Evolutionary conservation across 2,113 vertebrate genomes (phyloP).

Genomic region (Varanus komodoensis): DNA sequence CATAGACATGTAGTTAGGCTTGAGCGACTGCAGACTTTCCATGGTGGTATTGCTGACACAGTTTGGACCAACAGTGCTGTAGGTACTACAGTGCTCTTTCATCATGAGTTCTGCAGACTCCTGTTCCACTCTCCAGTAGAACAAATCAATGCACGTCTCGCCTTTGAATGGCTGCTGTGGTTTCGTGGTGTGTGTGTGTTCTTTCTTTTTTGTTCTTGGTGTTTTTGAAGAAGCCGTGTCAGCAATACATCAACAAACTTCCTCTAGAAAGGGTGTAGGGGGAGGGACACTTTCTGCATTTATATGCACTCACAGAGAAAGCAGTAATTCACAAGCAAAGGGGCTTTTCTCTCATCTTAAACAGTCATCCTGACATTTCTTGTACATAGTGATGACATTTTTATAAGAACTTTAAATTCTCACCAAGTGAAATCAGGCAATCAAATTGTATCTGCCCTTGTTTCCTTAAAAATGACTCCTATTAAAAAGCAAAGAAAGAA

Average conservation of each 20-base stretch:
- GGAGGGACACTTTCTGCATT: slow-evolving; percentile 61
- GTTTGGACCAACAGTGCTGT: slow-evolving; percentile 66
- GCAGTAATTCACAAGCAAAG: slow-evolving; percentile 11
- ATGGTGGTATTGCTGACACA: slow-evolving; percentile 66
- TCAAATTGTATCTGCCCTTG: not conserved
- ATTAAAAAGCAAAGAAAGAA: not conserved
- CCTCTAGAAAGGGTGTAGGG: slow-evolving; percentile 65
- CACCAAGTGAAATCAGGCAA: slow-evolving; percentile 20
- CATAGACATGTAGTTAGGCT: slow-evolving; percentile 85
- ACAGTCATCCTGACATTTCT: slow-evolving; percentile 36
- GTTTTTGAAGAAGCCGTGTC: slow-evolving; percentile 65
- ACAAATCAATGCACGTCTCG: slow-evolving; percentile 65
- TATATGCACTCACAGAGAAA: slow-evolving; percentile 28
- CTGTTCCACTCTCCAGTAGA: slow-evolving; percentile 58
- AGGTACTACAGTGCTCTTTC: slow-evolving; percentile 81
- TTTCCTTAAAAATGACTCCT: not conserved
- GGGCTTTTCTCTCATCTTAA: not conserved
- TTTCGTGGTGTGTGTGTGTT: slow-evolving; percentile 28
- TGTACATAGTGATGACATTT: slow-evolving; percentile 15
- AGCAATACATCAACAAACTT: slow-evolving; percentile 69
- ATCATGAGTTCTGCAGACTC: slow-evolving; percentile 74
- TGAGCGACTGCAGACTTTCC: slow-evolving; percentile 74
- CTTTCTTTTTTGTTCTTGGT: slow-evolving; percentile 15
- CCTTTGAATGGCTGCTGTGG: slow-evolving; percentile 34
- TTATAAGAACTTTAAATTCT: slow-evolving; percentile 4